Evolutionary conservation across 2,888 invertebrate genomes (phyloP).

Genomic region (Dyspetes luteomarginatus): DNA sequence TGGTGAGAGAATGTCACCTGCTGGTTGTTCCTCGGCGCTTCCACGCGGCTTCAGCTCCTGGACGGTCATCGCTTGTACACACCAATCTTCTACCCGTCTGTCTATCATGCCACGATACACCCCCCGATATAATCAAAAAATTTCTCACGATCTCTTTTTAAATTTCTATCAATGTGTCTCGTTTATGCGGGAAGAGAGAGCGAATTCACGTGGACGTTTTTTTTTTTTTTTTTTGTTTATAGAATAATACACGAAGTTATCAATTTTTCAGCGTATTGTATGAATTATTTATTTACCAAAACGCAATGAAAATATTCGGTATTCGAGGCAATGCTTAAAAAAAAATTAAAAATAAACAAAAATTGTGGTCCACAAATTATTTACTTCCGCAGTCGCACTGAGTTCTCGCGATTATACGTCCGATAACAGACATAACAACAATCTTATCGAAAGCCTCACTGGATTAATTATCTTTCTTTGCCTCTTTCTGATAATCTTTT

Average conservation of each 20-base stretch:
- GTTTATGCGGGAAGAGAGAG: no score
- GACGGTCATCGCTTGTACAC: conserved; percentile 84
- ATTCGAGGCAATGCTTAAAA: no score
- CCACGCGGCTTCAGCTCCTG: conserved; percentile 85
- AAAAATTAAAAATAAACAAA: no score
- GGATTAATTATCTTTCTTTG: not conserved
- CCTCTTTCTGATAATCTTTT: no score
- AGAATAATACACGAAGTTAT: no score
- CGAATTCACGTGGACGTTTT: no score
- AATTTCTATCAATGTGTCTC: conserved; percentile 1
- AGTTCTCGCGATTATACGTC: conserved; percentile 26
- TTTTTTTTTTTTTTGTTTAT: no score
- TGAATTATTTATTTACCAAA: no score
- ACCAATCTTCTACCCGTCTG: conserved; percentile 72
- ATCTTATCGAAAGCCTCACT: conserved; percentile 4
- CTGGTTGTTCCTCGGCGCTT: conserved; percentile 83
- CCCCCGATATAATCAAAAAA: not conserved
- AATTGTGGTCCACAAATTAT: conserved; percentile 1
- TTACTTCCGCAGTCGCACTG: conserved; percentile 49
- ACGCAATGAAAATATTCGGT: no score
- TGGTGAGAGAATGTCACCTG: conserved; percentile 79
- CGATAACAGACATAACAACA: conserved; percentile 51
- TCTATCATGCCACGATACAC: conserved; percentile 71
- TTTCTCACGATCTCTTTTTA: conserved; percentile 8
- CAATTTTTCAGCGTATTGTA: no score